Percentiles rank a stretch among this genome's conserved stretches.
These are phyloP conservation scores for Rousettus leschenaultii DNA, from an alignment of 2,113 vertebrate genomes.

Conservation along the genomic window DNA sequence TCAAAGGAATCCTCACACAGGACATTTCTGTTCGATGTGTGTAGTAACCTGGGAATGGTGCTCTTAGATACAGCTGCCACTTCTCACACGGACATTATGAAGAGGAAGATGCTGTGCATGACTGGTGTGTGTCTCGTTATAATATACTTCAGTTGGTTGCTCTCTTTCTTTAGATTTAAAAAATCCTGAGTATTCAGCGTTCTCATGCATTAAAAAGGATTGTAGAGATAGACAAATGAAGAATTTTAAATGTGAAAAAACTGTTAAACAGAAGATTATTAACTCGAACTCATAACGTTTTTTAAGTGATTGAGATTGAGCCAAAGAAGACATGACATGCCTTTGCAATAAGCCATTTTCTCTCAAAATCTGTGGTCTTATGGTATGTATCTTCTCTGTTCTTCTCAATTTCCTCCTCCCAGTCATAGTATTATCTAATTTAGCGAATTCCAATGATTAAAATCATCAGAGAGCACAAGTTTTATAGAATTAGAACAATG, in stretches of 20 bases:
- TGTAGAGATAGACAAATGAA: neutral
- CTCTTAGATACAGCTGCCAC: neutral
- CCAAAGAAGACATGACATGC: neutral
- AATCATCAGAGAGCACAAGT: neutral
- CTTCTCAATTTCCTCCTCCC: neutral
- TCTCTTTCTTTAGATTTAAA: neutral
- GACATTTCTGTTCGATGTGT: neutral
- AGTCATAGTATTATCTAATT: neutral
- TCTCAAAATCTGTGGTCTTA: neutral
- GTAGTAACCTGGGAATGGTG: neutral
- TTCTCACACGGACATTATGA: accelerated
- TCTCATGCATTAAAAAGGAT: neutral
- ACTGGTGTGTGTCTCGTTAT: neutral
- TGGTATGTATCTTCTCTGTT: neutral
- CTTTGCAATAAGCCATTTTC: neutral
- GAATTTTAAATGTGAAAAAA: neutral
- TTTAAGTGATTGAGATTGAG: neutral
- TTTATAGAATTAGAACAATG: neutral
- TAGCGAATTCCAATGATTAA: neutral
- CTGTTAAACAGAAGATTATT: neutral
- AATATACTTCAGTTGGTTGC: neutral
- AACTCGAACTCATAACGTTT: neutral
- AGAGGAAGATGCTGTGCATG: neutral
- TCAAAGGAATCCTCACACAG: neutral
- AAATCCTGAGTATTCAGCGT: neutral